Evolutionary conservation across 2,797 vertebrate species (phyloP), one percentile per base, ranked within the genome.

Genomic region (Myotis findleyi): DNA sequence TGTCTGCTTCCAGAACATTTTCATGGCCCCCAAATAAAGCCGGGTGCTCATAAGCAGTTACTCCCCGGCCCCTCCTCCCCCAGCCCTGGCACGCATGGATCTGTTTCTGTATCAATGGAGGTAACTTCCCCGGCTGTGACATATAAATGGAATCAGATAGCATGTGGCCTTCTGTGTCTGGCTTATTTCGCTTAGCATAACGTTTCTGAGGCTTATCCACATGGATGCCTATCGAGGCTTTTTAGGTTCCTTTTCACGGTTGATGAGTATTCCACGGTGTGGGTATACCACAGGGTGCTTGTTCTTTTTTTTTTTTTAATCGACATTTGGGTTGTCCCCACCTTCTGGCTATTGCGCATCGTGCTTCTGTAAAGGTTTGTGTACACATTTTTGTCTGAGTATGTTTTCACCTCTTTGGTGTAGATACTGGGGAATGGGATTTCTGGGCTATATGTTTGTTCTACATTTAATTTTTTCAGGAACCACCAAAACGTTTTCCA

Each of bases 1-100:
- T 53, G 21, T n/a, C 73, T 76, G 51, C 49, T n/a, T 89, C 53
- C 55, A 38, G 91, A 77, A 53, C 20, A 36, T 88, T 90, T 44
- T 25, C 20, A 64, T 68, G 21, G 75, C n/a, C 41, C 64, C 3
- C 0, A 25, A 90, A 81, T 18, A 55, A 93, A 85, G 66, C 59
- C 21, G 3, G 18, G 27, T 13, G 25, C n/a, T 30, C 57, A 2
- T 44, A 72, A 89, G 77, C 51, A 62, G 33, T 36, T 30, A 17
- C 11, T 27, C 20, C 53, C 16, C 3, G 0, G 23, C 36, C 62
- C 62, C 25, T 11, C 38, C 79, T 20, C 5, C 8, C 16, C 5
- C 4, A 41, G 3, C 27, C 38, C 62, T 41, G 59, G 51, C 14
- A 59, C 25, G 6, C 33, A 47, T 16, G 7, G 0, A 7, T 25